phyloP scores from a whole-genome alignment of 2,797 vertebrate species.

The Tragelaphus oryx region DNA sequence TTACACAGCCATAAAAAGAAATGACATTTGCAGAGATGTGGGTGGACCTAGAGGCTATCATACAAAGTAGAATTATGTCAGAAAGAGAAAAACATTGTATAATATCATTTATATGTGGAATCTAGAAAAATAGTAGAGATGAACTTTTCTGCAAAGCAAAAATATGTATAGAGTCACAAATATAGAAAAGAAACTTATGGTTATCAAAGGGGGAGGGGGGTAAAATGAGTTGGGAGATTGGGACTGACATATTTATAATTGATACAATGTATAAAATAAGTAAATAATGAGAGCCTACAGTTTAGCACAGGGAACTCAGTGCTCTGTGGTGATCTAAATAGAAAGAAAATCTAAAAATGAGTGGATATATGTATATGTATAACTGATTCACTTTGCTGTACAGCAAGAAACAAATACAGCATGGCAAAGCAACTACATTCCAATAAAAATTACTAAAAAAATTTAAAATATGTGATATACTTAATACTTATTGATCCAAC shows the following conservation, averaged over 20 bases:
- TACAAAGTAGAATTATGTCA: not conserved
- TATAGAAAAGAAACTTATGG: not conserved
- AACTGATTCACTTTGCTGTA: not conserved
- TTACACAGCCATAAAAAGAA: not conserved
- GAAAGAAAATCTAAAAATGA: not conserved
- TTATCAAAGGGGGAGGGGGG: not conserved
- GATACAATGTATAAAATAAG: not conserved
- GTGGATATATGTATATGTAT: not conserved
- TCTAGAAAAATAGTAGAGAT: not conserved
- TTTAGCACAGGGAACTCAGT: not conserved
- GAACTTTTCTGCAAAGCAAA: not conserved
- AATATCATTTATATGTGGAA: not conserved
- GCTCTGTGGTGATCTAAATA: not conserved
- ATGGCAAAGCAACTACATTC: not conserved
- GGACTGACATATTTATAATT: not conserved
- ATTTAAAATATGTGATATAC: not conserved
- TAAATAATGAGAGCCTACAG: not conserved
- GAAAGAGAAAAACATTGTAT: not conserved
- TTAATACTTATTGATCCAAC: not conserved
- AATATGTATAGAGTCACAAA: not conserved
- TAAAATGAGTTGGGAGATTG: not conserved
- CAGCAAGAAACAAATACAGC: not conserved
- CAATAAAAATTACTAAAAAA: not conserved
- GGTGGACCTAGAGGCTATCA: not conserved
- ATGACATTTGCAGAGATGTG: not conserved